These are phyloP conservation scores for Hirtodrosophila alboralis DNA, from an alignment of 2,888 invertebrate species.

Conservation along the genomic window DNA sequence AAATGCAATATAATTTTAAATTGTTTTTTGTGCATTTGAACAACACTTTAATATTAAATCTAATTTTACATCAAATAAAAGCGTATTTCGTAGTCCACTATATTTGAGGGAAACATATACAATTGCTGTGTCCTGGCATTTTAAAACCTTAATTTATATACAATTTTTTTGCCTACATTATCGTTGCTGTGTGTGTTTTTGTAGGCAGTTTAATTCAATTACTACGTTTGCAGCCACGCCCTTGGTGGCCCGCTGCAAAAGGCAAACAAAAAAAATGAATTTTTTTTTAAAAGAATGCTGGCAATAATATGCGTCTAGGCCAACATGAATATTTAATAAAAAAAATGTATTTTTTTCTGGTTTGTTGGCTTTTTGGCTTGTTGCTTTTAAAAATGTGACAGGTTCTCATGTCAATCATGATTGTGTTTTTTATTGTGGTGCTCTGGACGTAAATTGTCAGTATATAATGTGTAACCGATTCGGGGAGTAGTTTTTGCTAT, in stretches of 20 bases:
- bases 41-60: no score
- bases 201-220: conserved; percentile 60
- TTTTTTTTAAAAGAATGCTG: conserved; percentile 12
- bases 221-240: conserved; percentile 28
- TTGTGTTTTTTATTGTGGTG: not conserved
- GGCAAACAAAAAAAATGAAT: conserved; percentile 21
- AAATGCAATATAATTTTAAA: no score
- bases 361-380: not conserved
- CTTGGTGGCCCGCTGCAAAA: conserved; percentile 1
- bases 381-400: conserved; percentile 10
- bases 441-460: conserved; percentile 6
- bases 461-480: conserved; percentile 10
- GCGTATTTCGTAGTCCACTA: conserved; percentile 3
- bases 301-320: conserved; percentile 20
- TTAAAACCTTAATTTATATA: conserved; percentile 43
- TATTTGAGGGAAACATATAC: no score
- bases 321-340: conserved; percentile 66
- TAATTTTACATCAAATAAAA: no score
- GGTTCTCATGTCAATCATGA: conserved; percentile 7
- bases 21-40: no score
- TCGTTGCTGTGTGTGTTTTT: conserved; percentile 9
- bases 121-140: conserved; percentile 10
- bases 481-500: conserved; percentile 1
- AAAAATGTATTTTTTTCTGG: conserved; percentile 32
- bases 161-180: conserved; percentile 28